Percentiles rank a stretch among this genome's conserved stretches.
These are phyloP conservation scores for Spialia ferax DNA, from an alignment of 2,888 invertebrate species.

Conservation along the genomic window DNA sequence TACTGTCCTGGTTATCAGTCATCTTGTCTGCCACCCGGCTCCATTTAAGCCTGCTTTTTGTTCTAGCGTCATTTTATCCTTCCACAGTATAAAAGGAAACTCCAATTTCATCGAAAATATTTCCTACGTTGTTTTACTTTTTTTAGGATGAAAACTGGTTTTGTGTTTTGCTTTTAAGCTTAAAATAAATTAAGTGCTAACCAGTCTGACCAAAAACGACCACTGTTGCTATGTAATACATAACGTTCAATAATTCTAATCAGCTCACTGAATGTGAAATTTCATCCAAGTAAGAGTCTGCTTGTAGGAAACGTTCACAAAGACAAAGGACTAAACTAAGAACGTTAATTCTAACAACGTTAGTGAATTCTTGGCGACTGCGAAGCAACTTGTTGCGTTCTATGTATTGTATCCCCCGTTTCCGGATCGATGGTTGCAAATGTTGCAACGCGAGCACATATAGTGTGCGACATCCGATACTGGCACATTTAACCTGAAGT, in stretches of 20 bases:
- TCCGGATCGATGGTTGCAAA: constrained; percentile 1
- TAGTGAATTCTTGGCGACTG: not conserved
- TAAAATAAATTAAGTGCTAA: too few species aligned
- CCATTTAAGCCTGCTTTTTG: constrained; percentile 11
- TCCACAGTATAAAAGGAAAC: not conserved
- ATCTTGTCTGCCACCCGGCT: not conserved
- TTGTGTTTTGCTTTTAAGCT: too few species aligned
- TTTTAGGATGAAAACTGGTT: too few species aligned
- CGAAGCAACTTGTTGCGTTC: constrained; percentile 28
- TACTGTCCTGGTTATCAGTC: constrained; percentile 7
- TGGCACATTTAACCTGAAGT: constrained; percentile 33
- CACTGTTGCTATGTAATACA: too few species aligned
- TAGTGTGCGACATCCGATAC: constrained; percentile 24
- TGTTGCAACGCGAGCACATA: constrained; percentile 4
- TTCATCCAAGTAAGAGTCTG: too few species aligned
- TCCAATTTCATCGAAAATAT: not conserved
- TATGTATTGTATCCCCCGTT: not conserved
- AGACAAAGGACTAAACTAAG: not conserved
- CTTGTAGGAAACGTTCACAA: not conserved
- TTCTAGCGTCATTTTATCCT: not conserved
- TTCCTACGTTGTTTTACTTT: too few species aligned
- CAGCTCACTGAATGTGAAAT: too few species aligned
- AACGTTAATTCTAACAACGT: not conserved
- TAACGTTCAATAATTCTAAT: too few species aligned
- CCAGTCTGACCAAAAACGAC: too few species aligned